A percentile compares a stretch with the other conserved stretches of the same genome.
These are phyloP conservation scores for Drosophila bocqueti DNA, from an alignment of 1,140 invertebrate species.

Conservation along the genomic window DNA sequence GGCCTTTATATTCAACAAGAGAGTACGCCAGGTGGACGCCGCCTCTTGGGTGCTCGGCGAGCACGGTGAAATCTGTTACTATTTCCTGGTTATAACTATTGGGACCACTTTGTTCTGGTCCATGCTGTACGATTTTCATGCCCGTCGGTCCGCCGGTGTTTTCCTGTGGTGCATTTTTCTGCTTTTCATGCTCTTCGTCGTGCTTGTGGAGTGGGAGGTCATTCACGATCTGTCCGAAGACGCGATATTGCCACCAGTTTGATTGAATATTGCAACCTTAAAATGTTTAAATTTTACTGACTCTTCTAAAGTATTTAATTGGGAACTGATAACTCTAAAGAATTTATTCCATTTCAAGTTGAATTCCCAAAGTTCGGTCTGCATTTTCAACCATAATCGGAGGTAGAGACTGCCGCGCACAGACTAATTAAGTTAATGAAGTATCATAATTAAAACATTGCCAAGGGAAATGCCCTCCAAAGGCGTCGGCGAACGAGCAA, in stretches of 20 bases:
- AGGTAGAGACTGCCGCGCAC: not conserved
- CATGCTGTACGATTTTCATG: constrained; percentile 38
- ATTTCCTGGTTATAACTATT: constrained; percentile 47
- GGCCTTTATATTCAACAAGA: constrained; percentile 39
- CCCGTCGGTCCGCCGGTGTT: constrained; percentile 50
- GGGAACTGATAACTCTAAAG: not conserved
- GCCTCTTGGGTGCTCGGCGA: constrained; percentile 34
- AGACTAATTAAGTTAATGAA: constrained; percentile 70
- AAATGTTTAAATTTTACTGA: not conserved
- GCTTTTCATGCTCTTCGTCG: constrained; percentile 27
- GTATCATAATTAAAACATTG: constrained; percentile 67
- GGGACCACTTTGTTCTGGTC: constrained; percentile 28
- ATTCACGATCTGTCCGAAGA: constrained; percentile 40
- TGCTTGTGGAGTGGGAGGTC: constrained; percentile 31
- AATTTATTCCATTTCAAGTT: not conserved
- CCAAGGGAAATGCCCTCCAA: constrained; percentile 35
- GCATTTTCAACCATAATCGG: constrained; percentile 1
- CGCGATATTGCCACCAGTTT: constrained; percentile 5
- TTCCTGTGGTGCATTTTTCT: constrained; percentile 39
- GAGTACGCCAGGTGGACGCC: constrained; percentile 6
- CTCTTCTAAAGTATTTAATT: not conserved
- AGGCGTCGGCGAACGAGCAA: constrained; percentile 14
- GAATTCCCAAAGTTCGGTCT: not conserved
- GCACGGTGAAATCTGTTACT: constrained; percentile 39
- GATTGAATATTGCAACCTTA: not conserved